Percentiles rank a stretch among this genome's conserved stretches.
These are phyloP conservation scores for Girardinichthys multiradiatus DNA, from an alignment of 2,113 vertebrate species.

Conservation along the genomic window DNA sequence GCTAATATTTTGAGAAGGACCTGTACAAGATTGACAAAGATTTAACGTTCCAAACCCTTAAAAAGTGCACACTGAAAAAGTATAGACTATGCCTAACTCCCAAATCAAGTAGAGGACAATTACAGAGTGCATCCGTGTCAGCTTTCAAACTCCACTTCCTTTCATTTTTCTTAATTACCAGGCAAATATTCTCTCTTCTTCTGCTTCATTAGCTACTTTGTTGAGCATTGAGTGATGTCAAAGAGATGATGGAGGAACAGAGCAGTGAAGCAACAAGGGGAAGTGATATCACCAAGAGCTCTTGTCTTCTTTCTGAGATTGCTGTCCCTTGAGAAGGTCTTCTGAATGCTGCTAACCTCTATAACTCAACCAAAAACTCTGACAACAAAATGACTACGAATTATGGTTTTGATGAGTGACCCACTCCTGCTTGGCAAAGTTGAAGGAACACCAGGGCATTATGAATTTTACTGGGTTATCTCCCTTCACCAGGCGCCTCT, in stretches of 20 bases:
- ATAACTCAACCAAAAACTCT: conserved; percentile 65
- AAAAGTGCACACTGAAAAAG: conserved; percentile 43
- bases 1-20: too few species aligned
- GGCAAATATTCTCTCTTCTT: conserved; percentile 73
- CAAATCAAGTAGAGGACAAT: conserved; percentile 74
- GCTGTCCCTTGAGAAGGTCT: conserved; percentile 60
- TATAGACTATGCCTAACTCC: conserved; percentile 37
- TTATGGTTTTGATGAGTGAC: conserved; percentile 68
- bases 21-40: conserved; percentile 14
- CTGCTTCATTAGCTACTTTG: conserved; percentile 82
- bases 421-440: conserved; percentile 60
- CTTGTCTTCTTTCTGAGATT: conserved; percentile 65
- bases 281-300: conserved; percentile 60
- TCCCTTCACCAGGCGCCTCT: conserved; percentile 50
- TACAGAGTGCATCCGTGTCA: conserved; percentile 68
- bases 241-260: conserved; percentile 77
- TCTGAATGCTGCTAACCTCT: conserved; percentile 49
- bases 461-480: conserved; percentile 69
- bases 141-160: conserved; percentile 73
- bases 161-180: conserved; percentile 84
- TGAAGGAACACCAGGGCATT: conserved; percentile 59
- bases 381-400: conserved; percentile 68
- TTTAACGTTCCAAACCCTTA: conserved; percentile 12
- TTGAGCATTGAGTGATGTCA: conserved; percentile 80
- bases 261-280: conserved; percentile 51